phyloP scores from a whole-genome alignment of 2,888 invertebrate species.

The Drosophila formosana region DNA sequence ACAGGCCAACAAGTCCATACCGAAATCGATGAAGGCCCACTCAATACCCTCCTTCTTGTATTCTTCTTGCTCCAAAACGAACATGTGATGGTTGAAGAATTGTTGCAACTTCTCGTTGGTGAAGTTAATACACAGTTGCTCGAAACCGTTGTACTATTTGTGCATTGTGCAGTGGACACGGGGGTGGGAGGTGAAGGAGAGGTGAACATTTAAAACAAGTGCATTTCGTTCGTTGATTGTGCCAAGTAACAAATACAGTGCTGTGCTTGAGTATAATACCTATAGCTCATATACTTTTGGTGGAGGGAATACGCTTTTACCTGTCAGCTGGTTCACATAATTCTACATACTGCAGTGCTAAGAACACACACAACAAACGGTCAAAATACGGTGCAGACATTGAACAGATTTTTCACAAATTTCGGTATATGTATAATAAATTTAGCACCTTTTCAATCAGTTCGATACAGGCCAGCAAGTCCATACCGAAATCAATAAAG shows the following conservation, averaged over 20 bases:
- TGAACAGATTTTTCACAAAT: not conserved
- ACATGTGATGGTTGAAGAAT: conserved; percentile 99
- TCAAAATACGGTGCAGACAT: conserved; percentile 1
- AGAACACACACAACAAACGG: conserved; percentile 52
- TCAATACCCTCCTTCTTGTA: conserved; percentile 98
- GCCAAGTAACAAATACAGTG: conserved; percentile 29
- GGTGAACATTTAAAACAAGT: conserved; percentile 61
- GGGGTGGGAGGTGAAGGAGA: conserved; percentile 13
- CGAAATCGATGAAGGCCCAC: conserved; percentile 99
- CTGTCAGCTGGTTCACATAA: conserved; percentile 20
- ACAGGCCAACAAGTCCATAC: conserved; percentile 99
- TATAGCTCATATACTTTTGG: not conserved
- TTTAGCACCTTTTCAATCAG: conserved; percentile 96
- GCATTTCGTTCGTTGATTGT: no score
- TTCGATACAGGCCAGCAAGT: conserved; percentile 98
- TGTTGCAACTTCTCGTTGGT: conserved; percentile 99
- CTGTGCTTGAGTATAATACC: not conserved
- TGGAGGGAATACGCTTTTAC: conserved; percentile 40
- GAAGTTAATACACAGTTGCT: conserved; percentile 99
- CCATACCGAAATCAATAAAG: conserved; percentile 99
- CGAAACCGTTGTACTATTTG: conserved; percentile 97
- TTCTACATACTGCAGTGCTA: conserved; percentile 40
- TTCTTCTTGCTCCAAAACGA: conserved; percentile 99
- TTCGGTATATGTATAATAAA: not conserved
- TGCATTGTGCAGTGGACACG: conserved; percentile 9